Conservation (phyloP, 2,113 vertebrate species). For the Cebidichthys violaceus region DNA sequence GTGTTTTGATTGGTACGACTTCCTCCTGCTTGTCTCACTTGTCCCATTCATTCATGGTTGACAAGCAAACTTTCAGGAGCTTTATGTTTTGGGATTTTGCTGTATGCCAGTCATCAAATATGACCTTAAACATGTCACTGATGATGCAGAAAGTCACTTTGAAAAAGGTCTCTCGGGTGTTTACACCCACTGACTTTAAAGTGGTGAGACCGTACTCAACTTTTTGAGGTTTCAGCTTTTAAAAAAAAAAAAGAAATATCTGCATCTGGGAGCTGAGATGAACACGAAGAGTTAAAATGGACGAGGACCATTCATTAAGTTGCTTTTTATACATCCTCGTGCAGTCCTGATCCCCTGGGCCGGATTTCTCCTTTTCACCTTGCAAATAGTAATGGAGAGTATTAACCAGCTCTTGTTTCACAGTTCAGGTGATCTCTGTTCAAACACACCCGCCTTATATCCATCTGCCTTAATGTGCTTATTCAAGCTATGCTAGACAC, state of each 20-base stretch:
- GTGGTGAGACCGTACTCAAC: neutral
- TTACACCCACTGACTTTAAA: slow-evolving; percentile 19
- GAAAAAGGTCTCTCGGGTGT: neutral
- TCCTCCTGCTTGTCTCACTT: neutral
- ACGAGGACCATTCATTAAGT: slow-evolving; percentile 5
- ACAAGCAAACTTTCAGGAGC: neutral
- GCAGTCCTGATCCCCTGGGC: slow-evolving; percentile 11
- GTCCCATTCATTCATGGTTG: neutral
- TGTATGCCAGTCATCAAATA: neutral
- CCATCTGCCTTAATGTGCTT: slow-evolving; percentile 9
- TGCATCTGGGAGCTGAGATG: neutral
- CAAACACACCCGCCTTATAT: slow-evolving; percentile 22
- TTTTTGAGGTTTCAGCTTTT: slow-evolving; percentile 9
- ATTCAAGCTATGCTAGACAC: neutral
- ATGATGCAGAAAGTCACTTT: neutral
- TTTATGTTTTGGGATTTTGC: neutral
- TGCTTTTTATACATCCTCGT: slow-evolving; percentile 26
- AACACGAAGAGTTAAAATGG: neutral
- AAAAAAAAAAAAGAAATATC: neutral
- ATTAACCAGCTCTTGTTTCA: slow-evolving; percentile 52
- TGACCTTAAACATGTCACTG: neutral
- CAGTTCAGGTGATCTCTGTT: slow-evolving; percentile 38
- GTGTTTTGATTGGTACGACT: neutral
- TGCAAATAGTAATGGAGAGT: slow-evolving; percentile 30
- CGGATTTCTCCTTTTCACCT: slow-evolving; percentile 44